phyloP scores from a whole-genome alignment of 2,797 vertebrate species.

The Poeciliopsis gracilis region DNA sequence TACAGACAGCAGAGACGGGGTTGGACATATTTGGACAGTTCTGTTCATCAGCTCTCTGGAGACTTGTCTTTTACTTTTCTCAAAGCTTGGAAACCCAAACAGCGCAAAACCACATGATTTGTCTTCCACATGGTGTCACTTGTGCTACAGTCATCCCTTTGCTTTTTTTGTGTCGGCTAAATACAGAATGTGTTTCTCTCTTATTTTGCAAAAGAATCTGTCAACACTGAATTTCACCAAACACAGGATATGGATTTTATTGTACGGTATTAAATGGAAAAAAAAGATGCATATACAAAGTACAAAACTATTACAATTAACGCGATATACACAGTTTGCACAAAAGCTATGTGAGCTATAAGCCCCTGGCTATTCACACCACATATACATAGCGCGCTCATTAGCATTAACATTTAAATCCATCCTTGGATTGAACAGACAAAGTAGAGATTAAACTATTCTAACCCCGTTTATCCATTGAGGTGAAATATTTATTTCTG shows the following conservation, averaged over 20 bases:
- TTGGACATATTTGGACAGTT: neutral
- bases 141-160: neutral
- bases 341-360: neutral
- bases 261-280: too few relatives aligned
- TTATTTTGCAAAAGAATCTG: neutral
- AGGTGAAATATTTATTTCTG: neutral
- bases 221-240: slow-evolving; percentile 5
- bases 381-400: neutral
- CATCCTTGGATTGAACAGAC: neutral
- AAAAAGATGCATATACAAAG: neutral
- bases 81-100: slow-evolving; percentile 18
- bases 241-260: neutral
- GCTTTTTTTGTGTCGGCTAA: neutral
- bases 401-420: neutral
- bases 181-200: slow-evolving; percentile 14
- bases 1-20: slow-evolving; percentile 2
- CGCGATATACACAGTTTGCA: neutral
- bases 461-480: neutral
- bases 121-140: slow-evolving; percentile 16
- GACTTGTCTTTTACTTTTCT: neutral
- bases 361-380: neutral
- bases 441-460: neutral
- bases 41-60: neutral
- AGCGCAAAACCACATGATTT: slow-evolving; percentile 9
- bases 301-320: neutral